These are phyloP conservation scores for Heliconius congener DNA, from an alignment of 1,140 invertebrate genomes.

Conservation along the genomic window DNA sequence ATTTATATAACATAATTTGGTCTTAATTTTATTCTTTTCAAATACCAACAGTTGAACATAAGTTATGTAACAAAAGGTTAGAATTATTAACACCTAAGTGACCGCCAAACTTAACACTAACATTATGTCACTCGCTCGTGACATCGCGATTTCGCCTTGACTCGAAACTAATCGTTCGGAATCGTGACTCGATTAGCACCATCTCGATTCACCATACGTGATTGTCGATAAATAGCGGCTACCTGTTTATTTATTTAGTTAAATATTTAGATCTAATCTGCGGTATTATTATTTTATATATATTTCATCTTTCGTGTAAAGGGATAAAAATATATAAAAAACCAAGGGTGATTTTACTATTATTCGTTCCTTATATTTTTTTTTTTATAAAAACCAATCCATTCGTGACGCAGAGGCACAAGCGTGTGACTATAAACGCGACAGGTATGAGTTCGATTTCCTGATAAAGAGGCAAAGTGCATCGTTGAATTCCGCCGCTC, in stretches of 20 bases:
- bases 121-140: slow-evolving; percentile 46
- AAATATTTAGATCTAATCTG: neutral
- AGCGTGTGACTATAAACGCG: too few relatives aligned
- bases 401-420: too few relatives aligned
- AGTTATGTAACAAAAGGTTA: slow-evolving; percentile 18
- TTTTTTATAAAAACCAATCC: too few relatives aligned
- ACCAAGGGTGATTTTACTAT: too few relatives aligned
- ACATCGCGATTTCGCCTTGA: slow-evolving; percentile 44
- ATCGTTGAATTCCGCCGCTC: too few relatives aligned
- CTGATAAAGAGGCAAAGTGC: too few relatives aligned
- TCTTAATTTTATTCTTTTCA: neutral
- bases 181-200: slow-evolving; percentile 39
- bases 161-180: slow-evolving; percentile 37
- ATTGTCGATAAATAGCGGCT: neutral
- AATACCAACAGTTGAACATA: neutral
- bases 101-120: slow-evolving; percentile 29
- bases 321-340: too few relatives aligned
- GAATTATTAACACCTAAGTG: slow-evolving; percentile 33
- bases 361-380: too few relatives aligned
- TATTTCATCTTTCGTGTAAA: too few relatives aligned
- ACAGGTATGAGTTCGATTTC: too few relatives aligned
- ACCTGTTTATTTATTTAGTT: neutral
- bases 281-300: too few relatives aligned
- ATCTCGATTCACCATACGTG: slow-evolving; percentile 10
- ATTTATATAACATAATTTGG: too few relatives aligned